A percentile compares a stretch with the other conserved stretches of the same genome.
Evolutionary conservation across 2,797 vertebrate species (phyloP).

Genomic region (Lophius americanus): DNA sequence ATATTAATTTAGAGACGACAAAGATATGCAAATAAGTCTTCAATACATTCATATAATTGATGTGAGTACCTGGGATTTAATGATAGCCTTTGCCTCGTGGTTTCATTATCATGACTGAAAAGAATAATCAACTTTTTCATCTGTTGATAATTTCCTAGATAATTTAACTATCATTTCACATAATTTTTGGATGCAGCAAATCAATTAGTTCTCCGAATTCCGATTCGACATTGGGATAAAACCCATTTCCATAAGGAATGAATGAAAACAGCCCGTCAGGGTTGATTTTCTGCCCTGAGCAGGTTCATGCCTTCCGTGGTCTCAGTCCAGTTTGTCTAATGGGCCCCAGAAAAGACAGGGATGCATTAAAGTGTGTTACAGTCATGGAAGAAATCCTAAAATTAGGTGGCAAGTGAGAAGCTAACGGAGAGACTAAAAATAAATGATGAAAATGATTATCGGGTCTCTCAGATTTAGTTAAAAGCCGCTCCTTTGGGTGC

Average conservation of each 20-base stretch:
- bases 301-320: background rate
- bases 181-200: background rate
- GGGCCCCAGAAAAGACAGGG: conserved; percentile 20
- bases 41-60: background rate
- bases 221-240: background rate
- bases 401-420: conserved; percentile 24
- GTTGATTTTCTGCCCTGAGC: conserved; percentile 2
- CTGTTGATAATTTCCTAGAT: background rate
- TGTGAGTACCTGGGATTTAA: background rate
- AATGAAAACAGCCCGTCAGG: background rate
- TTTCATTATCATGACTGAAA: conserved; percentile 17
- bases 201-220: background rate
- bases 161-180: background rate
- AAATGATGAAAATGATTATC: conserved; percentile 40
- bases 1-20: background rate
- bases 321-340: background rate
- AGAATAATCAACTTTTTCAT: background rate
- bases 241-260: background rate
- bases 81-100: background rate
- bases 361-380: background rate
- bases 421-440: conserved; percentile 42
- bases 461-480: conserved; percentile 42
- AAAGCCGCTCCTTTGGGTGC: conserved; percentile 34
- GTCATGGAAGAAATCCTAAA: conserved; percentile 38
- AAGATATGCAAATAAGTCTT: background rate